Evolutionary conservation across 2,797 vertebrate genomes (phyloP).

Genomic region (Xenops minutus): DNA sequence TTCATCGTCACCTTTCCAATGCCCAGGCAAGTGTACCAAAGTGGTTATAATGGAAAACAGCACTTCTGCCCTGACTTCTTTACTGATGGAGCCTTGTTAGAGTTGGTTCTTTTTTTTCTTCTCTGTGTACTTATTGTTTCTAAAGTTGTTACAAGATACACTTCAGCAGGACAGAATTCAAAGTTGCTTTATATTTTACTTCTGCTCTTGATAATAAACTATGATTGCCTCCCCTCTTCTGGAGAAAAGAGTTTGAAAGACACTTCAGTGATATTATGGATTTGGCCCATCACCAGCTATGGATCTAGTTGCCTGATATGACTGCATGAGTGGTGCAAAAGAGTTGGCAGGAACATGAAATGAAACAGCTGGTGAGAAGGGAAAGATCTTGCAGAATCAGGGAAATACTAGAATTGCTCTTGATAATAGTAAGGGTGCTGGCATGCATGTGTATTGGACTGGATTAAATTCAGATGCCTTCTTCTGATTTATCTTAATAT

Average conservation of each 20-base stretch:
- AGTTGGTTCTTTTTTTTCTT: neutral
- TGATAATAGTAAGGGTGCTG: neutral
- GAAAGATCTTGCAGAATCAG: neutral
- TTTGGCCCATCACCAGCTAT: constrained; percentile 11
- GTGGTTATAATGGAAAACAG: neutral
- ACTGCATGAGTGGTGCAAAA: neutral
- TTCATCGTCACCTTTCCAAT: neutral
- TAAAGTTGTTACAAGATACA: neutral
- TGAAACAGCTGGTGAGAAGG: constrained; percentile 12
- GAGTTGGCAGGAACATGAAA: constrained; percentile 16
- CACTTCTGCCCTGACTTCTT: neutral
- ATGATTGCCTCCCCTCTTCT: neutral
- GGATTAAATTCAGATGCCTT: neutral
- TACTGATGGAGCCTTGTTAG: neutral
- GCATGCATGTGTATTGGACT: neutral
- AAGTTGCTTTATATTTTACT: neutral
- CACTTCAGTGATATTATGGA: neutral
- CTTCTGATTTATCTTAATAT: neutral
- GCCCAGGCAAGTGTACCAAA: neutral
- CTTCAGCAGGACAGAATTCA: neutral
- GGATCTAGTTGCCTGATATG: neutral
- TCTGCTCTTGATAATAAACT: neutral
- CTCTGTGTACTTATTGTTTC: neutral
- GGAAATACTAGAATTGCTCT: neutral
- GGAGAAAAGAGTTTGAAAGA: neutral